Evolutionary conservation across 2,113 vertebrate genomes (phyloP).

Genomic region (Tragelaphus imberbis): DNA sequence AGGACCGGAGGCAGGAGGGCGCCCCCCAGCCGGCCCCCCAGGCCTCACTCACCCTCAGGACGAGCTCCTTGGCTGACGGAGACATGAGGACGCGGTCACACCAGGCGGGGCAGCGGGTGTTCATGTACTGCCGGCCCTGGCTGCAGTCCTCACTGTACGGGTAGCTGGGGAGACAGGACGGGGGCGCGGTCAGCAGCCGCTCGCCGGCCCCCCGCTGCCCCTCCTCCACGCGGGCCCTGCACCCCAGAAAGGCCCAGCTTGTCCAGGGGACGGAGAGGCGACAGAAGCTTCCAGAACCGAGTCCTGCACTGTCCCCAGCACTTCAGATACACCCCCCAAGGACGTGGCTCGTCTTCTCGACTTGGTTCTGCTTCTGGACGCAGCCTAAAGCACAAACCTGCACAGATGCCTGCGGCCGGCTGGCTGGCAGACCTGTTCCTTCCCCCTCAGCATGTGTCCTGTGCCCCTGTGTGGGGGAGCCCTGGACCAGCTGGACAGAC

Average conservation of each 20-base stretch:
- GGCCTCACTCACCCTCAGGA: conserved; percentile 86
- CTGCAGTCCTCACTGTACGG: conserved; percentile 94
- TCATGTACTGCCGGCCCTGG: conserved; percentile 96
- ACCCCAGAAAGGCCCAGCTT: rapidly evolving
- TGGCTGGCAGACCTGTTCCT: not conserved
- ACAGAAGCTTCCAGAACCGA: not conserved
- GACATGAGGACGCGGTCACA: conserved; percentile 98
- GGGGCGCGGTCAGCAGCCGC: not conserved
- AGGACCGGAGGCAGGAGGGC: rapidly evolving
- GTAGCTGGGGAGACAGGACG: conserved; percentile 84
- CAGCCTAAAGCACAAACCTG: not conserved
- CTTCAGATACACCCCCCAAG: not conserved
- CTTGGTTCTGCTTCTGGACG: not conserved
- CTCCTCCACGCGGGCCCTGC: rapidly evolving
- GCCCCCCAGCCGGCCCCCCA: not conserved
- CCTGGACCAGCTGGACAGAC: not conserved
- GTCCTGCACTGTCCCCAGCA: not conserved
- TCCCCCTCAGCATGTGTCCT: not conserved
- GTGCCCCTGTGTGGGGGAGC: not conserved
- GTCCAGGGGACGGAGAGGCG: not conserved
- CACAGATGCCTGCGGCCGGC: rapidly evolving
- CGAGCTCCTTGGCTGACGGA: conserved; percentile 90
- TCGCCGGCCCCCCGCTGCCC: not conserved
- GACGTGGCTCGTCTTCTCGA: rapidly evolving
- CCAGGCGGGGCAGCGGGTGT: conserved; percentile 97